phyloP scores from a whole-genome alignment of 2,113 vertebrate species.

The Anser cygnoides region DNA sequence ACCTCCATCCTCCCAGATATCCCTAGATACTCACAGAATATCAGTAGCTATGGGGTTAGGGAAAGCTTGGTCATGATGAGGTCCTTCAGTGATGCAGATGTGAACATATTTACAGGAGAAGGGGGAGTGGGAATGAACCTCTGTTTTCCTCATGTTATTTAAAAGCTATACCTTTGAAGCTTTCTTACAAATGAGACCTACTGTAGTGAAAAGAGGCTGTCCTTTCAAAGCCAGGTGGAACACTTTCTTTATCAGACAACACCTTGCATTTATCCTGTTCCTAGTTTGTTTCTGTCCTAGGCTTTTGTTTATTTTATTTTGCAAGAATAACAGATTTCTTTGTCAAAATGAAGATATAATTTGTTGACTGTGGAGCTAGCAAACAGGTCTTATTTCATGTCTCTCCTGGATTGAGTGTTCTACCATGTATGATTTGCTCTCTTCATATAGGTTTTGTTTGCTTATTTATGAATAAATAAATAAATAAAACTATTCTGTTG shows the following conservation, averaged over 20 bases:
- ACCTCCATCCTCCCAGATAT: not conserved
- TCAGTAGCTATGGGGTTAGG: not conserved
- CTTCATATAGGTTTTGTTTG: not conserved
- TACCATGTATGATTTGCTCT: not conserved
- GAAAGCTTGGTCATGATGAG: not conserved
- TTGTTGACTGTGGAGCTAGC: not conserved
- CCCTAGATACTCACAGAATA: not conserved
- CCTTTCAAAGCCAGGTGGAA: not conserved
- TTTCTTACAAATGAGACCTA: not conserved
- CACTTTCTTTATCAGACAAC: not conserved
- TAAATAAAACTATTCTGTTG: too few relatives aligned
- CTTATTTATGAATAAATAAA: not conserved
- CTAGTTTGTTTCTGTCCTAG: not conserved
- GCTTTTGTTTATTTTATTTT: not conserved
- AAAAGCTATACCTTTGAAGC: not conserved
- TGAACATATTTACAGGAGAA: not conserved
- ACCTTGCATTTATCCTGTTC: not conserved
- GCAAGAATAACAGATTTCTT: not conserved
- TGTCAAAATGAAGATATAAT: not conserved
- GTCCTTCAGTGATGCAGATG: rapidly evolving
- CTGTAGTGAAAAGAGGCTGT: not conserved
- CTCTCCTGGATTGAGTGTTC: not conserved
- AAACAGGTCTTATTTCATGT: not conserved
- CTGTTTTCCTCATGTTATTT: not conserved
- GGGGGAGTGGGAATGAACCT: not conserved